Conservation (phyloP, 2,888 invertebrate genomes). For the Mechanitis messenoides region DNA sequence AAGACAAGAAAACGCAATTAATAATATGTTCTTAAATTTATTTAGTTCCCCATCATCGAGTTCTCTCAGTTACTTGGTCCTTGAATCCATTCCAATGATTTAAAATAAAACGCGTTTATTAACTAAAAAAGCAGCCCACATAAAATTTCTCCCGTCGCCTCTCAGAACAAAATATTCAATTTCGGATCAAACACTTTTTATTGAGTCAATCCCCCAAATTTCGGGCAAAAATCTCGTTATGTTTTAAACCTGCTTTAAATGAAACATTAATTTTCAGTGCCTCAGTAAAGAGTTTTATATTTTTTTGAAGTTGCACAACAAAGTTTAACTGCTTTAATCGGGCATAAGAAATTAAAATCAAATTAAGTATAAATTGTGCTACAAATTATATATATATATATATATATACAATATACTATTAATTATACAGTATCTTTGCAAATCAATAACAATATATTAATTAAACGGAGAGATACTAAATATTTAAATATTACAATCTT, state of each 20-base stretch:
- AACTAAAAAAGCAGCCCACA: conserved; percentile 16
- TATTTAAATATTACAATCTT: too few relatives aligned
- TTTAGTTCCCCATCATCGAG: background rate
- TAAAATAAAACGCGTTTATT: conserved; percentile 15
- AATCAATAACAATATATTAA: too few relatives aligned
- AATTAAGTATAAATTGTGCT: too few relatives aligned
- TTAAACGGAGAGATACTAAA: too few relatives aligned
- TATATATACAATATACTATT: too few relatives aligned
- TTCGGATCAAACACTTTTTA: conserved; percentile 49
- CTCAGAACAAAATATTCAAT: conserved; percentile 56
- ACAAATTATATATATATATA: too few relatives aligned
- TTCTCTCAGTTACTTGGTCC: background rate
- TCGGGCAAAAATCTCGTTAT: conserved; percentile 8
- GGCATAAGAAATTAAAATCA: too few relatives aligned
- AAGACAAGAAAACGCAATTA: too few relatives aligned
- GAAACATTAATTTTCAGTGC: conserved; percentile 20
- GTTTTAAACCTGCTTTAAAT: conserved; percentile 18
- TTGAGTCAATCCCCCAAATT: conserved; percentile 13
- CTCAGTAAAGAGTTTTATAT: conserved; percentile 3
- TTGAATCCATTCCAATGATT: background rate
- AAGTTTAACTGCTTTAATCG: too few relatives aligned
- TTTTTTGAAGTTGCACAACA: too few relatives aligned
- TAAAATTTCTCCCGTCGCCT: conserved; percentile 42
- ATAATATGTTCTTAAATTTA: too few relatives aligned
- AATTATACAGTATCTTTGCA: too few relatives aligned